A percentile compares a stretch with the other conserved stretches of the same genome.
phyloP scores from a whole-genome alignment of 2,888 invertebrate genomes.

The Caenorhabditis sp. region DNA sequence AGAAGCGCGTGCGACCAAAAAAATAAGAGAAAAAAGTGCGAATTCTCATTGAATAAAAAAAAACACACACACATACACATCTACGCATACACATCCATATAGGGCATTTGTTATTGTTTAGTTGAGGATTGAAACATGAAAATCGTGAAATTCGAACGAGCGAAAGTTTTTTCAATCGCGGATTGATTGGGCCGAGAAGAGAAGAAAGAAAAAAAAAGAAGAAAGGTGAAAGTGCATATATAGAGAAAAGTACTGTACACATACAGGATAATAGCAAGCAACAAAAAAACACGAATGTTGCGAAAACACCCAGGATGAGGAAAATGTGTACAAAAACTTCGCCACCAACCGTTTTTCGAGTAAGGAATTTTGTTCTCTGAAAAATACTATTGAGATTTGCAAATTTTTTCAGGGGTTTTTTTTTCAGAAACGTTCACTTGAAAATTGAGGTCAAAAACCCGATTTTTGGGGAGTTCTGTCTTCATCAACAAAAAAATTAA shows the following conservation, averaged over 20 bases:
- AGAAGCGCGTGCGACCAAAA: constrained; percentile 15
- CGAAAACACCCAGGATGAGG: too few species aligned
- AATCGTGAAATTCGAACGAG: constrained; percentile 12
- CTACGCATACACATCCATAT: not conserved
- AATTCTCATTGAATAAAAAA: constrained; percentile 14
- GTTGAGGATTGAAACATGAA: constrained; percentile 15
- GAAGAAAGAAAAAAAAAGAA: not conserved
- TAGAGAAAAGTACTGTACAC: constrained; percentile 29
- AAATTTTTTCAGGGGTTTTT: too few species aligned
- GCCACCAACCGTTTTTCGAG: too few species aligned
- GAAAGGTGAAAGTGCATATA: constrained; percentile 41
- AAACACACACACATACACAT: too few species aligned
- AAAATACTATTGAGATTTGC: too few species aligned
- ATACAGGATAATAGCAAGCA: not conserved
- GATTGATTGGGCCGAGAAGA: constrained; percentile 1
- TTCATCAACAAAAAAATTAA: too few species aligned
- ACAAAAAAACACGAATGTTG: not conserved
- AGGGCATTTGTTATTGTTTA: constrained; percentile 1
- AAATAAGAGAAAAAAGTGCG: constrained; percentile 5
- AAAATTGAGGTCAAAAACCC: too few species aligned
- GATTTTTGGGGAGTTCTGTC: too few species aligned
- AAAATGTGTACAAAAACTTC: too few species aligned
- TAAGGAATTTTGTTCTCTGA: too few species aligned
- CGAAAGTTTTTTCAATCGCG: constrained; percentile 17
- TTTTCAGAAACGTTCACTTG: too few species aligned